phyloP scores from a whole-genome alignment of 2,113 vertebrate species.

The Lepus timidus region DNA sequence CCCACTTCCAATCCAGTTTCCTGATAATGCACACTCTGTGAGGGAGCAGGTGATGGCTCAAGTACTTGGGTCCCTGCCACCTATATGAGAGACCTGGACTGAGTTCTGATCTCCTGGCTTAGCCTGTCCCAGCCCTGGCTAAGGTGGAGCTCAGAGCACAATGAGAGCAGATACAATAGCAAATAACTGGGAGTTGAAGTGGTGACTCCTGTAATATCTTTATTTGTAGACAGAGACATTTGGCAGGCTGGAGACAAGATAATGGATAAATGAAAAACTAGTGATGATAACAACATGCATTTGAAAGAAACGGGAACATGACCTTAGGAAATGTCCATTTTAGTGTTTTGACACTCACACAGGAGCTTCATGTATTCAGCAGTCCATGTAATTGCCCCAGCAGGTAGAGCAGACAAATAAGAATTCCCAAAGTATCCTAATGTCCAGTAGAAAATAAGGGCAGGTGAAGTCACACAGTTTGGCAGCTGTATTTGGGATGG shows the following conservation, averaged over 20 bases:
- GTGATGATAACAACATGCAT: not conserved
- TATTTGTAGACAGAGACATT: not conserved
- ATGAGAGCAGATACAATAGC: not conserved
- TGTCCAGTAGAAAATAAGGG: not conserved
- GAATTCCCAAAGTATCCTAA: not conserved
- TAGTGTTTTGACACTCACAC: not conserved
- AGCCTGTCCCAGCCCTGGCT: too few relatives aligned
- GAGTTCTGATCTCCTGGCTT: too few relatives aligned
- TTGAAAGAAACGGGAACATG: not conserved
- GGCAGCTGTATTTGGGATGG: not conserved
- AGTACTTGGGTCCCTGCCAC: not conserved
- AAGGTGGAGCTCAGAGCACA: not conserved
- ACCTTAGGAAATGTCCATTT: not conserved
- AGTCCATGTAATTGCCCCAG: not conserved
- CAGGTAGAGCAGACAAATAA: not conserved
- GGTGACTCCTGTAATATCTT: not conserved
- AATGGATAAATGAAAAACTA: not conserved
- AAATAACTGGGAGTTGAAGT: not conserved
- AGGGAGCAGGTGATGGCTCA: too few relatives aligned
- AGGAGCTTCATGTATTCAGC: not conserved
- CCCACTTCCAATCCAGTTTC: too few relatives aligned
- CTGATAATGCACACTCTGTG: too few relatives aligned
- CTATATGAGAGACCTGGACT: not conserved
- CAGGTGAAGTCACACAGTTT: not conserved
- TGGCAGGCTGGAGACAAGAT: not conserved